Percentiles rank a stretch among this genome's conserved stretches.
phyloP scores from a whole-genome alignment of 2,888 invertebrate genomes.

The Aphidoletes aphidimyza region DNA sequence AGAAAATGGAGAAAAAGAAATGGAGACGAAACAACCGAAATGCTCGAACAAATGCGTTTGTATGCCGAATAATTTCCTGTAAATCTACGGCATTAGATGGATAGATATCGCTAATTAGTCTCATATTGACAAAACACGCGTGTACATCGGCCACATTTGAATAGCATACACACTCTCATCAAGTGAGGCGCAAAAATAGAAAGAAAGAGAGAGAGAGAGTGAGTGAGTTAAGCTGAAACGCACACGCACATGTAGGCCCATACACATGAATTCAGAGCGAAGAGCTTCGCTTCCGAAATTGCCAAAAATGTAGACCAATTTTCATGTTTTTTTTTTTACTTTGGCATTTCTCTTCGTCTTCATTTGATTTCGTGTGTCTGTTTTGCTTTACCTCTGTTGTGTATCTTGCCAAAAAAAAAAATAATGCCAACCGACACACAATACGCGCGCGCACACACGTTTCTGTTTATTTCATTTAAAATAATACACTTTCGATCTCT shows the following conservation, averaged over 20 bases:
- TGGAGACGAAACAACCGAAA: not conserved
- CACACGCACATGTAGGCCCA: not conserved
- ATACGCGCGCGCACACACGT: not conserved
- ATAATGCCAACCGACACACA: not conserved
- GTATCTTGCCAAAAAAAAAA: conserved; percentile 30
- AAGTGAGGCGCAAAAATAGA: not conserved
- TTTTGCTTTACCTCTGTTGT: not conserved
- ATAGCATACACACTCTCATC: not conserved
- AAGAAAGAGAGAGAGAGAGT: not conserved
- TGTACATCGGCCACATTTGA: too few relatives aligned
- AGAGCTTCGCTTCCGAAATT: not conserved
- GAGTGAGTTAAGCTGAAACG: too few relatives aligned
- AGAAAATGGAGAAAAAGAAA: not conserved
- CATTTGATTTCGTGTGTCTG: not conserved
- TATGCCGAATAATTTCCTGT: conserved; percentile 3
- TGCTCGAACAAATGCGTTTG: not conserved
- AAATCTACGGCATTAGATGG: conserved; percentile 34
- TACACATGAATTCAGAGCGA: not conserved
- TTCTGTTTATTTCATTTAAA: conserved; percentile 3
- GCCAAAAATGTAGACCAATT: conserved; percentile 36
- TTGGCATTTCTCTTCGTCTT: conserved; percentile 29
- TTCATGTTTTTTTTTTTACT: not conserved
- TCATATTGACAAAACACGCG: conserved; percentile 7
- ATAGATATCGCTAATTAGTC: conserved; percentile 47
- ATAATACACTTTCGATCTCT: conserved; percentile 49